phyloP scores from a whole-genome alignment of 2,888 invertebrate species.

The Ectemnius cavifrons region DNA sequence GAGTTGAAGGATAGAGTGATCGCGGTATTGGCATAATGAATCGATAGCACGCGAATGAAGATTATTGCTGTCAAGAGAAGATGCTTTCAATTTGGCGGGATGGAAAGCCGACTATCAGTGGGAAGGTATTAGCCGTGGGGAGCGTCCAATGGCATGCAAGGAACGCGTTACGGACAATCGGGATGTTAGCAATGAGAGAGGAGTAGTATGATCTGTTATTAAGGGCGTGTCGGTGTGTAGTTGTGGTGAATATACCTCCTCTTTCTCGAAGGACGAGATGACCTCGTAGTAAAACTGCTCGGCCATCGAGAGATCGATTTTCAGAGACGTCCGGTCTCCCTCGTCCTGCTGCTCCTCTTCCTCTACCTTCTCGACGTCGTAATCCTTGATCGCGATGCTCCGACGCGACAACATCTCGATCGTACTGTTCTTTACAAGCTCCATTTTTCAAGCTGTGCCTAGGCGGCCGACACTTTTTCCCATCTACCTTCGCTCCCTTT shows the following conservation, averaged over 20 bases:
- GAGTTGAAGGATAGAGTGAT: too few species aligned
- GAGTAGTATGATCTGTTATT: constrained; percentile 41
- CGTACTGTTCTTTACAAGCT: constrained; percentile 73
- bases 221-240: constrained; percentile 44
- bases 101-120: too few species aligned
- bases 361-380: constrained; percentile 64
- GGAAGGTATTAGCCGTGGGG: background rate
- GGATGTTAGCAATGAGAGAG: constrained; percentile 44
- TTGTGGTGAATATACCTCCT: constrained; percentile 69
- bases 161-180: constrained; percentile 20
- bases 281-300: constrained; percentile 77
- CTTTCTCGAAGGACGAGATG: constrained; percentile 75
- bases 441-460: constrained; percentile 60
- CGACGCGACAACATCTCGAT: constrained; percentile 75
- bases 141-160: constrained; percentile 14
- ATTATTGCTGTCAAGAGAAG: too few species aligned
- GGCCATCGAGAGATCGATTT: constrained; percentile 74
- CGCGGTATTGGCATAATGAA: too few species aligned
- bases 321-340: constrained; percentile 68
- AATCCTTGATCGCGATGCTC: constrained; percentile 73
- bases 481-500: background rate
- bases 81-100: too few species aligned
- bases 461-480: background rate
- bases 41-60: too few species aligned
- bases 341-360: constrained; percentile 55